phyloP scores from a whole-genome alignment of 2,888 invertebrate species.

The Chymomyza procnemis region DNA sequence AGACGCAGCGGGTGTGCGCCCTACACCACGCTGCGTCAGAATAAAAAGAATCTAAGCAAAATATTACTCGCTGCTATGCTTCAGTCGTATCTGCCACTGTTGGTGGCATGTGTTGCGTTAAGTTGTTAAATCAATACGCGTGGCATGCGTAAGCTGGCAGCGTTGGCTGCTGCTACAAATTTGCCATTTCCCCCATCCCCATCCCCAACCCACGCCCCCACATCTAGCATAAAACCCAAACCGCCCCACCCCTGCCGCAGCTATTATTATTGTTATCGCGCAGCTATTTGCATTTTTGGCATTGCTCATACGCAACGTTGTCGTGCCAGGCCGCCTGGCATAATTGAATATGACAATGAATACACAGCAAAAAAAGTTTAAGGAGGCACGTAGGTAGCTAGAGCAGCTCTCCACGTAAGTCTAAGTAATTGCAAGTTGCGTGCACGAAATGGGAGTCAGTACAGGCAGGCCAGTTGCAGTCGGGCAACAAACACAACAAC shows the following conservation, averaged over 20 bases:
- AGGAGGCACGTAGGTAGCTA: too few relatives aligned
- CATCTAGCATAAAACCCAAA: too few relatives aligned
- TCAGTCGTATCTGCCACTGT: not conserved
- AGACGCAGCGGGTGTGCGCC: not conserved
- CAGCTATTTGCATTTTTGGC: not conserved
- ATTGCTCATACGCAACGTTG: conserved; percentile 7
- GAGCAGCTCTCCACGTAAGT: too few relatives aligned
- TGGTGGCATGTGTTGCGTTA: conserved; percentile 13
- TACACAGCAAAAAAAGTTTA: not conserved
- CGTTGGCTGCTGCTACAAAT: not conserved
- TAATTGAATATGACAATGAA: not conserved
- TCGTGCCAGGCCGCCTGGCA: not conserved
- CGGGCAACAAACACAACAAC: not conserved
- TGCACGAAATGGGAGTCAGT: conserved; percentile 41
- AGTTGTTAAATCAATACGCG: conserved; percentile 66
- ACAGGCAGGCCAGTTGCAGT: not conserved
- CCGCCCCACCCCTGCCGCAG: not conserved
- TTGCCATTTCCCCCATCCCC: too few relatives aligned
- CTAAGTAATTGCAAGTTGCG: conserved; percentile 69
- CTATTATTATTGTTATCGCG: not conserved
- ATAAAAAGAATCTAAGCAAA: too few relatives aligned
- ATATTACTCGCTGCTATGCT: too few relatives aligned
- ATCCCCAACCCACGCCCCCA: too few relatives aligned
- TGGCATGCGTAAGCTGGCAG: conserved; percentile 3
- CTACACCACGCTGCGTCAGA: not conserved